Evolutionary conservation across 1,140 invertebrate genomes (phyloP), one percentile per base, ranked within the genome.

Genomic region (Oncopeltus fasciatus): DNA sequence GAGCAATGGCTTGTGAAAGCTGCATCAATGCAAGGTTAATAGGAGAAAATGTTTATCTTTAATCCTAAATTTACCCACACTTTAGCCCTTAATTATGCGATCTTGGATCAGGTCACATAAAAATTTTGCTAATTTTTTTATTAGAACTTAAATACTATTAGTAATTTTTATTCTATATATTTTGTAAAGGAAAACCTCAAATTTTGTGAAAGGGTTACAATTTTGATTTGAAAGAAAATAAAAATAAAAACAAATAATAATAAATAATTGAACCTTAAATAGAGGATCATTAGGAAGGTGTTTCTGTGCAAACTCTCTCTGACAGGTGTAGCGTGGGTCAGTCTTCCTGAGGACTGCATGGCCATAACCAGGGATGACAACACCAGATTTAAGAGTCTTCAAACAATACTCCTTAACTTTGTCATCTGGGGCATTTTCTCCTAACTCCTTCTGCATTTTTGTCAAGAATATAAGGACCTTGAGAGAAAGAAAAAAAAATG

Each of bases 311-410:
- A 98, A 98, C 72, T 97, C 93, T 60, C 92, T 80, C 75, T 97
- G 94, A 75, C 91, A 95, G 14, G 85, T 90, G 71, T 92, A 95
- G 65, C 95, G 82, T 31, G 95, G 95, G 78, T 98, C 94, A 65
- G 95, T 98, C 76, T 96, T 95, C 61, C 95, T 83, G 16, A 98
- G 81, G 2, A 98, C 95, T 69, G 95, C 95, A 73, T 98, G 95
- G 9, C 95, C 95, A 72, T 96, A 98, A 26, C 95, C 95, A 59
- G 95, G 95, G 27, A 98, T 90, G 38, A 98, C 94, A 75, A 94
- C 88, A 67, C 95, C 94, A 49, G 87, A 86, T 75, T 96, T 95
- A 14, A 98, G 78, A 0, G 92, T 95, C 71, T 93, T 92, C 87
- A 90, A 91, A 70, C 97, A 89, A 75, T 92, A 97, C 14, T 95